Evolutionary conservation across 2,113 vertebrate species (phyloP).

Genomic region (Suricata suricatta): DNA sequence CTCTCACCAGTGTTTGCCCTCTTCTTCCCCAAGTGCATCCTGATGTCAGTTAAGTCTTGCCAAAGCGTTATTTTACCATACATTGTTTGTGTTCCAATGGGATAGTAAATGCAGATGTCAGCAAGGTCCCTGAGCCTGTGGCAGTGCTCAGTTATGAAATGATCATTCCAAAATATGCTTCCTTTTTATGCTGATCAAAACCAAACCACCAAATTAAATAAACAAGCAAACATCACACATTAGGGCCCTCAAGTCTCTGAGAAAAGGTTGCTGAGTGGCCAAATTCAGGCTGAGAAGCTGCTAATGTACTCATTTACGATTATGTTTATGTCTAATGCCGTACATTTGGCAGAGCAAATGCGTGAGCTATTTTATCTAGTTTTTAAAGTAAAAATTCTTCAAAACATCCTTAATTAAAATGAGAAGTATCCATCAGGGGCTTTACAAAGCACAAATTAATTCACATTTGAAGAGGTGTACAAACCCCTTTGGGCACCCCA

Average conservation of each 20-base stretch:
- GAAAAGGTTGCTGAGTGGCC: neutral
- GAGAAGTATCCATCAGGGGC: constrained; percentile 15
- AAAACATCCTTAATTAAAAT: constrained; percentile 56
- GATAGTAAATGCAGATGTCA: too few relatives aligned
- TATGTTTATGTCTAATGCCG: neutral
- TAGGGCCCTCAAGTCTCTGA: neutral
- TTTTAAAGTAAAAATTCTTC: constrained; percentile 8
- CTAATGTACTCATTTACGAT: neutral
- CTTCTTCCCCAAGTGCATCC: neutral
- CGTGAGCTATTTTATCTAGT: neutral
- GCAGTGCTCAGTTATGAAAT: neutral
- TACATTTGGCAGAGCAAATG: neutral
- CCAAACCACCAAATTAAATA: neutral
- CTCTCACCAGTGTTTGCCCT: neutral
- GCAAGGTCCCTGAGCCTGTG: neutral
- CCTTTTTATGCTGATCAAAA: neutral
- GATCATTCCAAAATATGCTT: neutral
- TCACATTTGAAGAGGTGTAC: neutral
- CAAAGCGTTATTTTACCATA: neutral
- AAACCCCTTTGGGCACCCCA: neutral
- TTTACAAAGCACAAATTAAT: constrained; percentile 54
- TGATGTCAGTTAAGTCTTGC: neutral
- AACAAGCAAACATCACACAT: neutral
- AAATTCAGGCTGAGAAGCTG: neutral
- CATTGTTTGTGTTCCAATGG: neutral